Evolutionary conservation across 1,140 invertebrate species (phyloP), one percentile per base, ranked within the genome.

Genomic region (Trichoplusia ni): DNA sequence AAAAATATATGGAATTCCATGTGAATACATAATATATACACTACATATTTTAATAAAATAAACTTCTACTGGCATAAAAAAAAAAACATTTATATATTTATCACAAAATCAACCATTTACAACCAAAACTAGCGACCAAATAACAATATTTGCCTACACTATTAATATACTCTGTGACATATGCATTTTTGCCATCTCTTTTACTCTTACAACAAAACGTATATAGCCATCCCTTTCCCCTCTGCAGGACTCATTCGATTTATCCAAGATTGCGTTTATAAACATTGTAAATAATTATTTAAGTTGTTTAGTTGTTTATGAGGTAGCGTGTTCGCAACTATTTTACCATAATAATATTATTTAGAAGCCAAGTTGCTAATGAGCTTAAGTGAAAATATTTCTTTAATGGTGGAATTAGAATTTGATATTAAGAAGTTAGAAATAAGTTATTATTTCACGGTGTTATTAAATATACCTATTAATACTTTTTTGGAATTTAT

Each of bases 231-330:
- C 64, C 31, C 47, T 35, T 8, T 67, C 35, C 18, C 18, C 47
- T 69, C 68, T 76, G 69, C 72, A 75, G 66, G 60, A 64, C 63
- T 69, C 63, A n/a, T n/a, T n/a, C n/a, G 65, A 60, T 64, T 69
- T 61, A 44, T 58, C 42, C 44, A 44, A 7, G 35, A 27, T 58
- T 44, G 54, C 54, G 54, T 58, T 58, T 49, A 44, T 51, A 18
- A 49, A 14, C 25, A 19, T 19, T 51, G 31, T 62, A 51, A 51
- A 58, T 49, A 38, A 58, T 59, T 38, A 59, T 33, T 51, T 47
- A 51, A 63, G 25, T 25, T 33, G n/a, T n/a, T n/a, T n/a, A n/a
- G n/a, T n/a, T n/a, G 54, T 58, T 58, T 44, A 58, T 65, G 46
- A 35, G 31, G 4, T 65, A 44, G 54, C 63, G 63, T 58, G 42